Evolutionary conservation across 2,113 vertebrate species (phyloP), one percentile per base, ranked within the genome.

Genomic region (Macaca nemestrina): DNA sequence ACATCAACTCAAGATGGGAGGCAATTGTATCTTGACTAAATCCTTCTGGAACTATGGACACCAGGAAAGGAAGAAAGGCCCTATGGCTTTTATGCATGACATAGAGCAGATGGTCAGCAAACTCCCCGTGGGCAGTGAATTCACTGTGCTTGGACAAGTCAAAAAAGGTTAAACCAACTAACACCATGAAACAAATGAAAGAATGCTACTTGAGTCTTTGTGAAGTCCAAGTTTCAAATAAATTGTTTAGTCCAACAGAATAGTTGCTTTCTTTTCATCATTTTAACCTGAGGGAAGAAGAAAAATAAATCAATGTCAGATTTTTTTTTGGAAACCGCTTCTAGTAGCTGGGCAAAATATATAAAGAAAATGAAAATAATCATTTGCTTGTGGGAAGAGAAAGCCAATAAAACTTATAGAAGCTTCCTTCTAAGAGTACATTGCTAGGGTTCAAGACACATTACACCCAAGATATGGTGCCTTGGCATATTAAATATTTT

Each of bases 191-290:
- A 94, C 88, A 94, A 98, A 97, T 82, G 72, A 89, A 96, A 98
- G 92, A 98, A 97, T 85, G 64, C 87, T 94, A 94, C 96, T 92
- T 95, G 78, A 98, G 94, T 57, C 68, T 93, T 85, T 97, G 68
- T 93, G 93, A 98, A 98, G 94, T 93, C 97, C 92, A 97, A 89
- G 82, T 96, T 98, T 97, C 97, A 98, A 98, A 98, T 85, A 98
- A 98, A 97, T 92, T 81, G 61, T 95, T 97, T 92, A 48, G 95
- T 90, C 80, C 80, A 67, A 93, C 82, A 70, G 70, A 89, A 81
- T n/a, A 90, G 61, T 82, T 92, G 97, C 88, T 93, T 98, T 95
- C 79, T 98, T 98, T 98, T 98, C 94, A 96, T 91, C 83, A 70
- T 96, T 98, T 98, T 97, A 97, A 97, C 96, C 92, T 97, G 61